Evolutionary conservation across 2,113 vertebrate species (phyloP).

Genomic region (Malurus cyaneus): DNA sequence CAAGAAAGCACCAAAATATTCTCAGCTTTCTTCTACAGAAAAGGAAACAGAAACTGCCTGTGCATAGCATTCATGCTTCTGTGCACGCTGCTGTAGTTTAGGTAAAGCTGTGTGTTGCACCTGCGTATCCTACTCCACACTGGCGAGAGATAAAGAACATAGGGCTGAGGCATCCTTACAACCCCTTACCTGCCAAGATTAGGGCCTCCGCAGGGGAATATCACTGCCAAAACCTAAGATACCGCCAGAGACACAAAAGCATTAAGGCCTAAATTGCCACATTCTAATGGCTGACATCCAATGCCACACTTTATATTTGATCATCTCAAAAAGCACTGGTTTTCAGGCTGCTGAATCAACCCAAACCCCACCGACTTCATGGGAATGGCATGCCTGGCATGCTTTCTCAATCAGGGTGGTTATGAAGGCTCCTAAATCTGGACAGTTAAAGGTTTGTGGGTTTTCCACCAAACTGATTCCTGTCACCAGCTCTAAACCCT

Average conservation of each 20-base stretch:
- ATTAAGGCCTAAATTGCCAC: background rate
- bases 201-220: background rate
- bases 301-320: background rate
- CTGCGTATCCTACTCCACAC: background rate
- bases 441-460: background rate
- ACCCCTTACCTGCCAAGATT: background rate
- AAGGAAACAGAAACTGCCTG: background rate
- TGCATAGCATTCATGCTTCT: background rate
- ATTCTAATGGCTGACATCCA: background rate
- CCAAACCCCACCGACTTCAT: background rate
- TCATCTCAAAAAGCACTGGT: background rate
- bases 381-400: background rate
- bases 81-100: rapidly evolving
- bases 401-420: background rate
- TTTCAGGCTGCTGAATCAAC: background rate
- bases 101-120: background rate
- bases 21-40: background rate
- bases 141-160: constrained; percentile 8
- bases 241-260: background rate
- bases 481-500: background rate
- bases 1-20: background rate
- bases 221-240: background rate
- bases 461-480: background rate
- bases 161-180: background rate
- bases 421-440: background rate